Base-by-base conservation (phyloP, 2,888 invertebrate genomes). In the Pheosia gnoma region DNA sequence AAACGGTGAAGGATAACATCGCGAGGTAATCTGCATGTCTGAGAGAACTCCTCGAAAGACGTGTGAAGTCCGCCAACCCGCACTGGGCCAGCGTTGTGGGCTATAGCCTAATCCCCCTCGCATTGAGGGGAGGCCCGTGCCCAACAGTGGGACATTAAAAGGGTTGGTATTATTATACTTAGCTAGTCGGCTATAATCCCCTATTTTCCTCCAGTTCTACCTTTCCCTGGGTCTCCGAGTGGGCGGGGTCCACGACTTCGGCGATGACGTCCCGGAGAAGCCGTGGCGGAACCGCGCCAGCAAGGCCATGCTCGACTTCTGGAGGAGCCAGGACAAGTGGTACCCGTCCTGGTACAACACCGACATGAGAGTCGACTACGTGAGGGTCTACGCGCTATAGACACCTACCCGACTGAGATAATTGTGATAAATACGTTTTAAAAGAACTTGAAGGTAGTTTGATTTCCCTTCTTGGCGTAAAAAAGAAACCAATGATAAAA, bases 151-250 rank as follows among this genome's bases (percentile, higher is more conserved):
- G 25, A 25, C 25, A 25, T 25, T 25, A 25, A 25, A 25, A 25
- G 25, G 25, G 25, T 2, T 25, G 25, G 25, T 25, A 25, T 25
- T 25, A 25, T 25, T 25, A 25, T 25, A 25, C 25, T 25, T 25
- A 25, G 25, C 25, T 25, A 25, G 25, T 25, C 25, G 41, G 3
- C 41, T 7, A 41, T 41, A 8, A 8, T 41, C 41, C 8, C 41
- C 41, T 41, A 8, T 47, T 47, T 47, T 47, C 47, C n/a, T 9
- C 47, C 91, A 97, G 96, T 96, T 97, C 94, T 96, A 96, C 84
- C 81, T 98, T 9, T 94, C 96, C 0, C 82, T 98, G 38, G 98
- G 97, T 10, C 93, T 97, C 4, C 96, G 97, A 5, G 96, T 96
- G n/a, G 98, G 97, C 0, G 98, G 98, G 8, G 88, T 95, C 57